A percentile compares a stretch with the other conserved stretches of the same genome.
These are phyloP conservation scores for Drosophila setifemur DNA, from an alignment of 1,140 invertebrate species.

Conservation along the genomic window DNA sequence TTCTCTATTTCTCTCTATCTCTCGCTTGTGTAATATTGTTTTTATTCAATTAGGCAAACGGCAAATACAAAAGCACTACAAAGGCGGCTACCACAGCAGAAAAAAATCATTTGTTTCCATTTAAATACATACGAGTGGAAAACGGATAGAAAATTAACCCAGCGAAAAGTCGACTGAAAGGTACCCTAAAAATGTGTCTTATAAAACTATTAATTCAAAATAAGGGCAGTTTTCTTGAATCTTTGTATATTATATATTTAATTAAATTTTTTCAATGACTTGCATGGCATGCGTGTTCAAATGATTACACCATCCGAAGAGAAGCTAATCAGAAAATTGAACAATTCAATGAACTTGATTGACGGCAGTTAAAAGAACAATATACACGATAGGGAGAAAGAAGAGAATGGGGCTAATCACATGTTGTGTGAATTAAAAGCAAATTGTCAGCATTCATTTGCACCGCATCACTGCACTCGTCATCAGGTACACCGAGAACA, in stretches of 20 bases:
- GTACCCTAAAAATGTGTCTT: neutral
- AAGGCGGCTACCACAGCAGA: neutral
- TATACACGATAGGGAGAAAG: neutral
- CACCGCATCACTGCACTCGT: slow-evolving; percentile 29
- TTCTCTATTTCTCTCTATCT: slow-evolving; percentile 1
- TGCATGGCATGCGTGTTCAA: slow-evolving; percentile 29
- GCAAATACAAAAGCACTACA: slow-evolving; percentile 40
- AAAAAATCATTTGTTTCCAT: slow-evolving; percentile 42
- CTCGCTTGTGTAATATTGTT: slow-evolving; percentile 46
- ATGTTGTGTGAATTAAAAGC: slow-evolving; percentile 51
- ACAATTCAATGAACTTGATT: slow-evolving; percentile 56
- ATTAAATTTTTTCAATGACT: too few species aligned
- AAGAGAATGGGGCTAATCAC: slow-evolving; percentile 27
- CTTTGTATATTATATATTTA: too few species aligned
- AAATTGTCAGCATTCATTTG: slow-evolving; percentile 50
- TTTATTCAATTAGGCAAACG: slow-evolving; percentile 55
- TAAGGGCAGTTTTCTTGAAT: too few species aligned
- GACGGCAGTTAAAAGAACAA: slow-evolving; percentile 22
- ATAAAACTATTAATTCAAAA: too few species aligned
- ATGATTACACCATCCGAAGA: slow-evolving; percentile 39
- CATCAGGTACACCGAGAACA: slow-evolving; percentile 3
- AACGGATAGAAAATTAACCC: neutral
- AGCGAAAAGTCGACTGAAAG: neutral
- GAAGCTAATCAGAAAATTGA: slow-evolving; percentile 43
- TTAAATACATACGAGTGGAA: slow-evolving; percentile 51